phyloP scores from a whole-genome alignment of 2,113 vertebrate species.

The Stegostoma tigrinum region DNA sequence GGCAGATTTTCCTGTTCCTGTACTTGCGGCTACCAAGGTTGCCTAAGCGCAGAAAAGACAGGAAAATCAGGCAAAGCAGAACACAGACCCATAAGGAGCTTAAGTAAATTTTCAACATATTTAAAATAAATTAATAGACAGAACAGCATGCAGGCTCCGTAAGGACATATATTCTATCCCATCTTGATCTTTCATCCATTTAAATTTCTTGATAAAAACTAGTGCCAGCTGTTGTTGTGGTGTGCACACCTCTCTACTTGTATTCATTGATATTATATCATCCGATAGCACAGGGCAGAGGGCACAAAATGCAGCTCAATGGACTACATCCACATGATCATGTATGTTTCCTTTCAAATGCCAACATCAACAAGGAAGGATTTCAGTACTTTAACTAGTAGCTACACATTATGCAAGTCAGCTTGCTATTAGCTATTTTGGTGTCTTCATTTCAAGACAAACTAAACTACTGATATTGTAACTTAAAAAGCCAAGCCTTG shows the following conservation, averaged over 20 bases:
- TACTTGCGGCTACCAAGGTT: neutral
- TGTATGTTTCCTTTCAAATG: neutral
- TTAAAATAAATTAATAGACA: neutral
- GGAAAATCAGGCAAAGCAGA: neutral
- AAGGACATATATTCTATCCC: neutral
- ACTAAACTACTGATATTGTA: neutral
- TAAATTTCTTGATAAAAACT: neutral
- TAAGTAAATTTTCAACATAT: neutral
- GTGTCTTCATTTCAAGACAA: neutral
- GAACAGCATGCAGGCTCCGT: neutral
- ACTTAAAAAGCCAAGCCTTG: slow-evolving; percentile 1
- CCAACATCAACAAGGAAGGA: neutral
- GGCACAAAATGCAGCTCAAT: neutral
- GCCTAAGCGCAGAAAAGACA: neutral
- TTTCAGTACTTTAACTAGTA: neutral
- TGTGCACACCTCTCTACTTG: neutral
- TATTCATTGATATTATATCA: neutral
- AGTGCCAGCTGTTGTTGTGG: neutral
- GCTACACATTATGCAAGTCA: neutral
- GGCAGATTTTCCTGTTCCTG: neutral
- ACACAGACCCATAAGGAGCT: neutral
- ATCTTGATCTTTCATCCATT: neutral
- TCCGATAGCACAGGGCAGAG: neutral
- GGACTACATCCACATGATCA: neutral
- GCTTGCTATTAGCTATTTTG: neutral